Evolutionary conservation across 2,888 invertebrate species (phyloP), one percentile per base, ranked within the genome.

Genomic region (Andrena bicolor): DNA sequence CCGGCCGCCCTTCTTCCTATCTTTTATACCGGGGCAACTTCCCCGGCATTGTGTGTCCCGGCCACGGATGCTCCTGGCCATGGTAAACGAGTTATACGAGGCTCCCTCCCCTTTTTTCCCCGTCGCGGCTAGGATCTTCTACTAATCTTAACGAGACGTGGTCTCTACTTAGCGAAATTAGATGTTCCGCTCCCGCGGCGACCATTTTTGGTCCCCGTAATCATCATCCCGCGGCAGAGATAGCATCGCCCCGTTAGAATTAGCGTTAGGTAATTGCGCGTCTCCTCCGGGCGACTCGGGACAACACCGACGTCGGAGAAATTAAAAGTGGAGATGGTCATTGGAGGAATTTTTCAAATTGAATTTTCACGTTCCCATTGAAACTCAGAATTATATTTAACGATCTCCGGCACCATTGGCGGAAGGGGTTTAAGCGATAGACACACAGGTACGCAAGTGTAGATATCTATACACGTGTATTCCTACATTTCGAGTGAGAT

Each of bases 121-220:
- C 20, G 8, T 3, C 60, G n/a, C 23, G 13, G 13, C 7, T 23
- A 41, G 26, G 3, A 53, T 20, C 48, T 56, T 49, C 68, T 51
- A 32, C 35, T 41, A 75, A 79, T 75, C 72, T 80, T 53, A 76
- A 80, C 49, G 35, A 76, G 71, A 51, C 60, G 66, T 58, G 51
- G 72, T 20, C 75, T 76, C 72, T 80, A 76, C 49, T 79, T 81
- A 64, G 63, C 76, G 51, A 86, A 86, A 86, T 86, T 86, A 79
- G 75, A 80, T 53, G 63, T 68, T 63, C 65, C 49, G 26, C 20
- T 63, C 71, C 79, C 65, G 28, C 58, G 78, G 56, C 58, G 56
- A n/a, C 16, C 53, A 51, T 80, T 79, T 53, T 26, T 56, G 64
- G 35, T 61, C 35, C 53, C 20, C 49, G 72, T 76, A 74, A 86